Conservation (phyloP, 2,113 vertebrate species). For the Brienomyrus brachyistius region DNA sequence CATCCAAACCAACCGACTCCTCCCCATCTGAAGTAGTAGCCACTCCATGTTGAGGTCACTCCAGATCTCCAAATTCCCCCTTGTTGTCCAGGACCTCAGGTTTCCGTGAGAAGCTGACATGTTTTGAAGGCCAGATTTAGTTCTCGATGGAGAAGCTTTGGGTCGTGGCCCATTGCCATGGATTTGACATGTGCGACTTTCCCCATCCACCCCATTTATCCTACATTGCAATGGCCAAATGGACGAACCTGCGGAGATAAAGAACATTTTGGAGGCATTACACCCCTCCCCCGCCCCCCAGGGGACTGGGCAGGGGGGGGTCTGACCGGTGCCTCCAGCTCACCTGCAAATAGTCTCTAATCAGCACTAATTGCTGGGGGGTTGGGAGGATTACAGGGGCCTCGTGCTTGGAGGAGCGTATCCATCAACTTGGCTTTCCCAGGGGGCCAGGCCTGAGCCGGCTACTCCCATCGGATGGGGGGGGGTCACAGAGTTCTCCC, state of each 20-base stretch:
- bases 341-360: slow-evolving; percentile 14
- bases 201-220: neutral
- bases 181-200: neutral
- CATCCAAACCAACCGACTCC: neutral
- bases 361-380: slow-evolving; percentile 8
- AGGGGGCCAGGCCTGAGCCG: neutral
- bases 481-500: neutral
- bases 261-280: neutral
- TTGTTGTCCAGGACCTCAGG: neutral
- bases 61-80: neutral
- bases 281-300: neutral
- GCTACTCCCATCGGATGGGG: neutral
- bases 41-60: neutral
- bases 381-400: slow-evolving; percentile 6
- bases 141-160: neutral
- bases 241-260: neutral
- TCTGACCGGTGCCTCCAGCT: neutral
- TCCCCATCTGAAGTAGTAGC: neutral
- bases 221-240: neutral
- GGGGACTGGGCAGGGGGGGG: neutral
- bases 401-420: neutral
- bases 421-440: neutral
- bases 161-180: neutral
- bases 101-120: neutral
- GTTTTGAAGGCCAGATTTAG: neutral